Base-by-base conservation (phyloP, 2,888 invertebrate genomes). In the Limnephilus lunatus region DNA sequence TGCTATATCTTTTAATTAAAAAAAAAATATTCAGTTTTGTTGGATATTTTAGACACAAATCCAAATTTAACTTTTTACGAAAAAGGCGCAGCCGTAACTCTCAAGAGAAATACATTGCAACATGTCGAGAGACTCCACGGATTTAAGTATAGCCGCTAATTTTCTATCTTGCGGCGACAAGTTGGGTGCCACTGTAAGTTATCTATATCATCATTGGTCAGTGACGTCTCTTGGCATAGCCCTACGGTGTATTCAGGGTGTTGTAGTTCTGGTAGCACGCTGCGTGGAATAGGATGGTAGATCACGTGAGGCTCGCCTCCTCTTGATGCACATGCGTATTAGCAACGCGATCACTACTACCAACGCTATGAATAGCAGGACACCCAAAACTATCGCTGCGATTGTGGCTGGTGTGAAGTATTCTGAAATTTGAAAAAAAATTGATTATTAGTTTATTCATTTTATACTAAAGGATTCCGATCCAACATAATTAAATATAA, bases 301-400 rank as follows among this genome's bases (percentile, higher is more conserved):
- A 94, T 98, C 97, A 87, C 96, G 94, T 0, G 95, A 96, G 83
- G 95, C 96, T 94, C 95, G 96, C 93, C 96, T 96, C 92, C 96
- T 95, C 93, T 96, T 96, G 91, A 97, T 96, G 94, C 97, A 97
- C 95, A 97, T 97, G 92, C 96, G 95, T 90, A 97, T 96, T 3
- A 97, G 94, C 93, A 96, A 95, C 82, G 97, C 95, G 4, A 97
- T 94, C 0, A 97, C 94, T 7, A 97, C 94, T 85, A 98, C 96
- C 0, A 98, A 94, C 0, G 97, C 95, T 90, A 98, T 95, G 0
- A 97, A 94, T 3, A 98, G 94, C 3, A 98, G 94, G 0, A 96
- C 96, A 1, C 97, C 98, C 0, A 98, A 94, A 0, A 97, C 97
- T 92, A 98, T 97, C 0, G 98, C 98, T 0, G 97, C 97, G 92